phyloP scores from a whole-genome alignment of 2,797 vertebrate species.

The Siniperca undulata region DNA sequence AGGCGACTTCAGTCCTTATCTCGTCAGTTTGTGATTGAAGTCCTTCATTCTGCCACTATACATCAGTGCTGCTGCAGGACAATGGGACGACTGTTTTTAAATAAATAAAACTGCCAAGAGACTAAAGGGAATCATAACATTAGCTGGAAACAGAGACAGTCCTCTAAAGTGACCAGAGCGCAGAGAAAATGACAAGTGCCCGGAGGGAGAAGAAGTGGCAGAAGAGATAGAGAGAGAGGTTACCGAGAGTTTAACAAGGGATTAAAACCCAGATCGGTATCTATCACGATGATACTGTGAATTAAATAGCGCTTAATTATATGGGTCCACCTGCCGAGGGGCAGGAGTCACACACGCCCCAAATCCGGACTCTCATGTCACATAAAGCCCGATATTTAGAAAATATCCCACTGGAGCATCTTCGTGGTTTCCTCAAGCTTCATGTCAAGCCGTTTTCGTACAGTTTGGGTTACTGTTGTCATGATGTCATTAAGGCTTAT shows the following conservation, averaged over 20 bases:
- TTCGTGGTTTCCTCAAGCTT: not conserved
- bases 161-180: slow-evolving; percentile 69
- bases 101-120: slow-evolving; percentile 78
- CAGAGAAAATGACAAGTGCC: slow-evolving; percentile 72
- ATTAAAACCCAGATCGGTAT: slow-evolving; percentile 84
- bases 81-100: slow-evolving; percentile 80
- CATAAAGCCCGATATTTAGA: not conserved
- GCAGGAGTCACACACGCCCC: slow-evolving; percentile 43
- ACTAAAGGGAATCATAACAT: slow-evolving; percentile 80
- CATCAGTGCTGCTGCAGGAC: slow-evolving; percentile 67
- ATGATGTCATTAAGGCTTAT: not conserved
- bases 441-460: not conserved
- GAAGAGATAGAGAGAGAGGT: slow-evolving; percentile 71
- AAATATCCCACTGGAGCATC: not conserved
- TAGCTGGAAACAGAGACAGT: slow-evolving; percentile 75
- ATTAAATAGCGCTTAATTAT: slow-evolving; percentile 72
- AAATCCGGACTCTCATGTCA: slow-evolving; percentile 30
- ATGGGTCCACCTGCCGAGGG: slow-evolving; percentile 58
- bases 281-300: slow-evolving; percentile 65
- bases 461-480: not conserved
- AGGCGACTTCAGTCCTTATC: slow-evolving; percentile 55
- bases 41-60: slow-evolving; percentile 41
- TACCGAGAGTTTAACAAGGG: slow-evolving; percentile 86
- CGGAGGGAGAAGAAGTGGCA: slow-evolving; percentile 59
- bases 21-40: slow-evolving; percentile 62